Conservation (phyloP, 2,888 invertebrate species). For the Euproctis similis region DNA sequence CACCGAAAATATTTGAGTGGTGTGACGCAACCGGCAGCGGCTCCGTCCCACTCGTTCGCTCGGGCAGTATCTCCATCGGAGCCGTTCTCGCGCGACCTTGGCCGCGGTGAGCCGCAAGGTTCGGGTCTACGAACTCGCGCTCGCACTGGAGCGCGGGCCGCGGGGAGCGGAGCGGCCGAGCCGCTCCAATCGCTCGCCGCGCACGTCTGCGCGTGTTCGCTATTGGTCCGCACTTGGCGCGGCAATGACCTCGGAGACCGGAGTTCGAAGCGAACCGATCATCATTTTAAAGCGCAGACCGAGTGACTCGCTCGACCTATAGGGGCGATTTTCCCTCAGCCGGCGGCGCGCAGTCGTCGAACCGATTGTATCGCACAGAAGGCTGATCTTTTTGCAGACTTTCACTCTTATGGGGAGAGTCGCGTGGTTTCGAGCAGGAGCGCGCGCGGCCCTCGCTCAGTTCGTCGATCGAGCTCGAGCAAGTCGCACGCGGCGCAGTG, state of each 20-base stretch:
- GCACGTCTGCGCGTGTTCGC: slow-evolving; percentile 62
- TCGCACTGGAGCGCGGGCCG: slow-evolving; percentile 52
- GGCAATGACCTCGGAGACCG: slow-evolving; percentile 90
- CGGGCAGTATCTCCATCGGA: slow-evolving; percentile 51
- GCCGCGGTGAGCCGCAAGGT: slow-evolving; percentile 92
- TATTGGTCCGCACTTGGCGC: slow-evolving; percentile 75
- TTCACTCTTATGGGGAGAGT: slow-evolving; percentile 73
- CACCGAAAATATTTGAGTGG: slow-evolving; percentile 74
- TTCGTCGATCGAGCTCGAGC: slow-evolving; percentile 76
- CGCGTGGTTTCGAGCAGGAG: slow-evolving; percentile 55
- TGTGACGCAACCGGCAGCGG: slow-evolving; percentile 68
- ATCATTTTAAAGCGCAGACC: slow-evolving; percentile 72
- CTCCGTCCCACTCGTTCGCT: slow-evolving; percentile 61
- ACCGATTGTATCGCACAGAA: slow-evolving; percentile 71
- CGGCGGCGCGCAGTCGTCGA: slow-evolving; percentile 42
- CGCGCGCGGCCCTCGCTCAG: slow-evolving; percentile 68
- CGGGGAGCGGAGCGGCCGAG: slow-evolving; percentile 50
- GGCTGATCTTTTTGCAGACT: slow-evolving; percentile 76
- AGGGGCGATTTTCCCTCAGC: slow-evolving; percentile 70
- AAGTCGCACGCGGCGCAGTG: slow-evolving; percentile 68
- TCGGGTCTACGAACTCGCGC: slow-evolving; percentile 88
- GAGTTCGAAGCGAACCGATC: slow-evolving; percentile 87
- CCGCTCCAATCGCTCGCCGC: slow-evolving; percentile 65
- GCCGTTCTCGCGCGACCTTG: slow-evolving; percentile 79
- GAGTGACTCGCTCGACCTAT: slow-evolving; percentile 67